Percentiles rank a stretch among this genome's conserved stretches.
Evolutionary conservation across 2,113 vertebrate genomes (phyloP).

Genomic region (Pangasianodon hypophthalmus): DNA sequence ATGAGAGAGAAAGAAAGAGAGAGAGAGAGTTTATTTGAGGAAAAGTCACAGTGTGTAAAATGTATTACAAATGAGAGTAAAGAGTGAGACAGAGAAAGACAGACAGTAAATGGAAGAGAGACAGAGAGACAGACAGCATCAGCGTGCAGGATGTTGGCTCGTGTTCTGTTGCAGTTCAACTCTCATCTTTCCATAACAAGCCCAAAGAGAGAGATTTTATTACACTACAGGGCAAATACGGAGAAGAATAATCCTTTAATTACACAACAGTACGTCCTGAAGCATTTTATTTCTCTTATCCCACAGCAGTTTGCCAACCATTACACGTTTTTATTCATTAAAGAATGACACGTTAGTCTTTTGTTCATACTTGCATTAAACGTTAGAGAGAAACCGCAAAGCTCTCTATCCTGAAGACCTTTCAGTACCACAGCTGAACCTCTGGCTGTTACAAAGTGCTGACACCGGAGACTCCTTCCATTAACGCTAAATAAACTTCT

Average conservation of each 20-base stretch:
- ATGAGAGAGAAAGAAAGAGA: not conserved
- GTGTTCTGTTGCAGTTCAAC: not conserved
- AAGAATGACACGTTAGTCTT: not conserved
- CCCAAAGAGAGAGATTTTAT: constrained; percentile 34
- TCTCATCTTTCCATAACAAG: constrained; percentile 1
- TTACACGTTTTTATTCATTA: not conserved
- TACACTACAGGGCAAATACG: constrained; percentile 25
- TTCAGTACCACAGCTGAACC: not conserved
- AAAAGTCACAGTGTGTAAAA: not conserved
- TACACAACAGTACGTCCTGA: constrained; percentile 7
- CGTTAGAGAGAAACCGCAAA: not conserved
- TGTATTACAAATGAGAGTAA: not conserved
- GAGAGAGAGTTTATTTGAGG: not conserved
- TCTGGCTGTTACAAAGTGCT: not conserved
- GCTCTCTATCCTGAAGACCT: not conserved
- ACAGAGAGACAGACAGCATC: not conserved
- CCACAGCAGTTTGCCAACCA: not conserved
- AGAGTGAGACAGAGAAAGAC: not conserved
- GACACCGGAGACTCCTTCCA: not conserved
- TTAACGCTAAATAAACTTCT: not conserved
- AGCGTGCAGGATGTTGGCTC: not conserved
- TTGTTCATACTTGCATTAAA: not conserved
- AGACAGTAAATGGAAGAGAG: not conserved
- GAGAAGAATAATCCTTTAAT: constrained; percentile 35
- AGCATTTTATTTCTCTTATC: not conserved